Base-by-base conservation (phyloP, 1,140 invertebrate genomes). In the Dreissena polymorpha region DNA sequence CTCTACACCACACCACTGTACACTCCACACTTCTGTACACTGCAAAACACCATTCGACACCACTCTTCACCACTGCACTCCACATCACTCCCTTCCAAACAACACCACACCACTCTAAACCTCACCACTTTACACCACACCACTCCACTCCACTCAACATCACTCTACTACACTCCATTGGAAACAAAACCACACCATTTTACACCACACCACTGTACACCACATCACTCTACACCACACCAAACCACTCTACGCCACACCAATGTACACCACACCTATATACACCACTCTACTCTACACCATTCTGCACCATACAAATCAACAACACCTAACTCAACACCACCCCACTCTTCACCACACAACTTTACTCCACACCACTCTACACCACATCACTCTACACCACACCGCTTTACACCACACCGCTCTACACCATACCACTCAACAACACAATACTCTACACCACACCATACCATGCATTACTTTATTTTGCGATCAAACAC, bases 61-160 rank as follows among this genome's bases (percentile, higher is more conserved):
- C 76, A 83, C 72, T 77, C 63, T 77, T 39, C 64, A 83, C 73
- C 57, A 64, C 72, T 67, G 72, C 76, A 83, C 55, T 77, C 73
- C 67, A 68, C 72, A 77, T 57, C 77, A 77, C 73, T 77, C 81
- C 67, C 50, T n/a, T n/a, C n/a, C n/a, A n/a, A n/a, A n/a, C n/a
- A n/a, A n/a, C 73, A 51, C 81, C 67, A 53, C 60, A 77, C 73
- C 57, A 67, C 81, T 67, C 51, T 69, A 83, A 60, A 51, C 81
- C 76, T 27, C 21, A 21, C 73, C 69, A 67, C 72, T 67, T 29
- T 83, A 83, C 73, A 68, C 81, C 76, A 68, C 73, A 67, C 81
- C 74, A 74, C 70, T 63, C 57, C 29, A 75, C 79, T 60, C 53
- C 74, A 74, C 55, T 57, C 75, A 10, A 67, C 51, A 27, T 57